These are phyloP conservation scores for Lithophane socia DNA, from an alignment of 2,888 invertebrate species.

Conservation along the genomic window DNA sequence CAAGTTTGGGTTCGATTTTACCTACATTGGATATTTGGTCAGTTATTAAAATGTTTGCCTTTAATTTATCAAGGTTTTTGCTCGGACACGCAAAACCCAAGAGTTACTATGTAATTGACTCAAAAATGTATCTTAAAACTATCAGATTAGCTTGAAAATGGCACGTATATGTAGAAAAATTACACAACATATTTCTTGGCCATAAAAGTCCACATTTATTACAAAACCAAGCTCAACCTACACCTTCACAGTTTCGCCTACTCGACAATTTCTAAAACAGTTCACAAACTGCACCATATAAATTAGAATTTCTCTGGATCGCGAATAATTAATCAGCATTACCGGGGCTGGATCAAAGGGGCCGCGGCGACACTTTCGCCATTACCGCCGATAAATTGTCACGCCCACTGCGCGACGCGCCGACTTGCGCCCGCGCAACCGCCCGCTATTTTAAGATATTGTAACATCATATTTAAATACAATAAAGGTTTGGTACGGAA, in stretches of 20 bases:
- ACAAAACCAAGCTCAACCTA: conserved; percentile 13
- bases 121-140: not conserved
- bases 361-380: conserved; percentile 82
- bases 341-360: conserved; percentile 77
- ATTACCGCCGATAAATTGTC: conserved; percentile 76
- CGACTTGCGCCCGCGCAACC: conserved; percentile 65
- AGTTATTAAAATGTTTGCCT: not conserved
- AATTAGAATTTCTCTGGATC: conserved; percentile 78
- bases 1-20: conserved; percentile 18
- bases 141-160: not conserved
- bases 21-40: conserved; percentile 7
- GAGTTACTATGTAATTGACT: not conserved
- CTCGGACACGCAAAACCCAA: not conserved
- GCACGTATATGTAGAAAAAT: not conserved
- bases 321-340: conserved; percentile 79
- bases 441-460: conserved; percentile 60
- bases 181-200: not conserved
- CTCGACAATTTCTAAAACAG: conserved; percentile 59
- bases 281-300: conserved; percentile 64
- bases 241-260: conserved; percentile 46
- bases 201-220: not conserved
- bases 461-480: conserved; percentile 67
- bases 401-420: conserved; percentile 73
- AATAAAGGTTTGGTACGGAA: conserved; percentile 53
- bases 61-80: conserved; percentile 12